Base-by-base conservation (phyloP, 2,113 vertebrate genomes). In the Panthera leo region DNA sequence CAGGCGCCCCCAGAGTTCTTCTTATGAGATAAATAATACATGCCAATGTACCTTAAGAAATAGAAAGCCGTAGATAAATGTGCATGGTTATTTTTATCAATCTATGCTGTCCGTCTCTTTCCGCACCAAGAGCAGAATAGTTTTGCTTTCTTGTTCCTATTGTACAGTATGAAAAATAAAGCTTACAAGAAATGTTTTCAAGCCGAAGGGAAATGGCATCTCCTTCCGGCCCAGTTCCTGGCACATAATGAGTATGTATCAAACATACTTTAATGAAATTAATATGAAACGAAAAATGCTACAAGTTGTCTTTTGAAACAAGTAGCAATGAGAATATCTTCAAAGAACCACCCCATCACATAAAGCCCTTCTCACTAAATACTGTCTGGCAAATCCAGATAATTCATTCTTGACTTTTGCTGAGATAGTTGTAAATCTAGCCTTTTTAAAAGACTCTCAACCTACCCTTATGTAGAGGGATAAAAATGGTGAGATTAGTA, bases 271-370 rank as follows among this genome's bases (percentile, higher is more conserved):
- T 23, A 23, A 10, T 61, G 8, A 7, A 61, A 61, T 61, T 61
- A 61, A 25, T 21, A 61, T 8, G 48, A 75, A 39, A 83, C 34
- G 71, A 71, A 90, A 92, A 89, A 65, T 89, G 27, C 23, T 36
- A n/a, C 85, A 42, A 79, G 13, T 63, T 79, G 55, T 84, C 45
- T 85, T 94, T 31, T 84, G 70, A 96, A 96, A 93, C 34, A 91
- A 91, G 14, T 36, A 94, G 7, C 6, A 78, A 63, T 25, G 36
- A 55, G 21, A 85, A 75, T 1, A 31, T 83, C 88, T 94, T 91
- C n/a, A 76, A 63, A 85, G 51, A 36, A 8, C 15, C 79, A 45
- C 6, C 45, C 42, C n/a, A 80, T 55, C 36, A 45, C 42, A 89
- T 29, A 83, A 89, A 79, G 78, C 5, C 12, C 12, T 61, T 96